phyloP scores from a whole-genome alignment of 2,113 vertebrate genomes.

The Potamarius usumacintae region DNA sequence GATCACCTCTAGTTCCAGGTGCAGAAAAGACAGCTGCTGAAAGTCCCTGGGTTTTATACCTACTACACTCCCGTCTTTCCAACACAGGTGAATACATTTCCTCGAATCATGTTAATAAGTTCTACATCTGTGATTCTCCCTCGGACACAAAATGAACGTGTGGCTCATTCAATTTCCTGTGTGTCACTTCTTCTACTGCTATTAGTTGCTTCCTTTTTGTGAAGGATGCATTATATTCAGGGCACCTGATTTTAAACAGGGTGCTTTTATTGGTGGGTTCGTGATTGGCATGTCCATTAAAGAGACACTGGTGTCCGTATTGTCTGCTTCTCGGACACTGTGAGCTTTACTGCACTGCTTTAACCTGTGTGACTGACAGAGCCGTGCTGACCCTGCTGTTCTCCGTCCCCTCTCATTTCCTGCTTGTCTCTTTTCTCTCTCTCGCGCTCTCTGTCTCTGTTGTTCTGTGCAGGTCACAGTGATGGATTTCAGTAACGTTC shows the following conservation, averaged over 20 bases:
- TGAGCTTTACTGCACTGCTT: conserved; percentile 12
- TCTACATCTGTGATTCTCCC: conserved; percentile 10
- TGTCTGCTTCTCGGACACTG: conserved; percentile 60
- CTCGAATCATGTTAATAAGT: conserved; percentile 45
- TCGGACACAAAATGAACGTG: conserved; percentile 47
- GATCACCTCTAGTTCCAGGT: conserved; percentile 55
- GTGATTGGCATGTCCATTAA: conserved; percentile 77
- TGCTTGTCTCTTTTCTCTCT: conserved; percentile 51
- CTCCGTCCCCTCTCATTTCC: conserved; percentile 32
- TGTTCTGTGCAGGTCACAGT: conserved; percentile 55
- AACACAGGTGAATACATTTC: conserved; percentile 63
- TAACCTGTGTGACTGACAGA: conserved; percentile 63
- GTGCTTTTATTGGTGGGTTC: conserved; percentile 63
- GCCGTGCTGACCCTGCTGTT: conserved; percentile 49
- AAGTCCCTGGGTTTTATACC: conserved; percentile 65
- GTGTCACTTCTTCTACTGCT: conserved; percentile 66
- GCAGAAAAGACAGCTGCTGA: conserved; percentile 59
- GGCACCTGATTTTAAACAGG: conserved; percentile 68
- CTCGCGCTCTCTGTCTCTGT: conserved; percentile 32
- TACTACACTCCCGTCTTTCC: conserved; percentile 58
- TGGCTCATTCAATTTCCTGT: conserved; percentile 70
- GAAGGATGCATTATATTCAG: conserved; percentile 63
- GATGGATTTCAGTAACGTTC: conserved; percentile 66
- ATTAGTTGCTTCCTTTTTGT: conserved; percentile 60
- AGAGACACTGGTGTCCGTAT: conserved; percentile 61